A percentile compares a stretch with the other conserved stretches of the same genome.
Evolutionary conservation across 2,888 invertebrate species (phyloP).

Genomic region (Drosophila lutescens): DNA sequence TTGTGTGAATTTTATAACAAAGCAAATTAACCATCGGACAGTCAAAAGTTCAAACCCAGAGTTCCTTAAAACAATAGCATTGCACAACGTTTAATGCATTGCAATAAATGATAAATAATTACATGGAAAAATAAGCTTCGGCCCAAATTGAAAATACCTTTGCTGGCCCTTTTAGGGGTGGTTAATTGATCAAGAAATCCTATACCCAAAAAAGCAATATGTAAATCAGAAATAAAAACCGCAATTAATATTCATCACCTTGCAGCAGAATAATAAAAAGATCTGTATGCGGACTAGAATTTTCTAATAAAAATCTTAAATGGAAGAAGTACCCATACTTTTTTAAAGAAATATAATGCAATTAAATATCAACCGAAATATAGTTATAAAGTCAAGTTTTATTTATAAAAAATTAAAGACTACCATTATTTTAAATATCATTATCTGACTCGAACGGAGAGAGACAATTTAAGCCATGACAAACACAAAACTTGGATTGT

Average conservation of each 20-base stretch:
- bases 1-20: slow-evolving; percentile 49
- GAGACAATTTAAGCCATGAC: slow-evolving; percentile 8
- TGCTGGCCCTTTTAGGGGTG: not conserved
- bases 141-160: not conserved
- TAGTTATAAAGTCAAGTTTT: no score
- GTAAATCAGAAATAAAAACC: slow-evolving; percentile 4
- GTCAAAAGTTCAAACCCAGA: slow-evolving; percentile 16
- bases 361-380: no score
- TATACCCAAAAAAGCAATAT: not conserved
- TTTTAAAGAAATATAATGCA: no score
- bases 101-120: not conserved
- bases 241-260: slow-evolving; percentile 44
- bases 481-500: slow-evolving; percentile 11
- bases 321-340: not conserved
- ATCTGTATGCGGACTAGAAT: not conserved
- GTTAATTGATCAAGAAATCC: slow-evolving; percentile 30
- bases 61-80: slow-evolving; percentile 12
- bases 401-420: not conserved
- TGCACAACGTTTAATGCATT: slow-evolving; percentile 5
- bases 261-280: slow-evolving; percentile 3
- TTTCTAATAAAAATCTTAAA: not conserved
- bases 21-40: slow-evolving; percentile 9
- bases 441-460: not conserved
- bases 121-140: not conserved
- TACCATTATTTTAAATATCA: not conserved